Evolutionary conservation across 1,140 invertebrate genomes (phyloP), one percentile per base, ranked within the genome.

Genomic region (Micrasema longulum): DNA sequence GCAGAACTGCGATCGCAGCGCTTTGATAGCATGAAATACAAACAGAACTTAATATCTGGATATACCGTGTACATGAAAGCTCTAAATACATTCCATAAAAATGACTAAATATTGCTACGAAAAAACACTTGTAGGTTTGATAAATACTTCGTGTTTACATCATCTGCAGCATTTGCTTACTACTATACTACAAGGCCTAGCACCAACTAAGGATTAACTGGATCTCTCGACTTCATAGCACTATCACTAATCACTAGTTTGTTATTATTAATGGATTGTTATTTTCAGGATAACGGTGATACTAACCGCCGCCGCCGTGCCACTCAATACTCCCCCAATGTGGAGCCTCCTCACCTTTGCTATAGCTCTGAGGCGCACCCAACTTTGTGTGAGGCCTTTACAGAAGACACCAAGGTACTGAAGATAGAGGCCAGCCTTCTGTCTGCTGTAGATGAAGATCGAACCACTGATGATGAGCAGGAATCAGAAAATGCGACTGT

Each of bases 321-420:
- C 16, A 14, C 41, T 26, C 9, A 23, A 12, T 14, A 50, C 16
- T 55, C 53, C 11, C 64, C 55, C 2, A 43, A 43, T n/a, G 57
- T 23, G 18, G 41, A 70, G 62, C 86, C 88, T n/a, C 89, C 89
- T 1, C 89, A 90, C 77, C 73, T 91, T 1, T 91, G 90, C 72
- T 85, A 86, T 63, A 85, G 82, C 4, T 26, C 76, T 41, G 71
- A 52, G n/a, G 79, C 82, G 14, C 71, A 77, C 7, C 79, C 80
- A 0, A 67, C 78, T 5, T 72, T 77, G 0, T 89, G 88, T 67
- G 86, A 89, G 66, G 88, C 87, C 55, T 89, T 86, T 71, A 87
- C 88, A 0, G 77, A 82, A n/a, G 81, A 84, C 16, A 84, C 83
- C 0, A 78, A 77, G 9, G 80, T 72, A 55, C 72, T 88, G 38